phyloP scores from a whole-genome alignment of 2,888 invertebrate genomes.

The Mythimna albipuncta region DNA sequence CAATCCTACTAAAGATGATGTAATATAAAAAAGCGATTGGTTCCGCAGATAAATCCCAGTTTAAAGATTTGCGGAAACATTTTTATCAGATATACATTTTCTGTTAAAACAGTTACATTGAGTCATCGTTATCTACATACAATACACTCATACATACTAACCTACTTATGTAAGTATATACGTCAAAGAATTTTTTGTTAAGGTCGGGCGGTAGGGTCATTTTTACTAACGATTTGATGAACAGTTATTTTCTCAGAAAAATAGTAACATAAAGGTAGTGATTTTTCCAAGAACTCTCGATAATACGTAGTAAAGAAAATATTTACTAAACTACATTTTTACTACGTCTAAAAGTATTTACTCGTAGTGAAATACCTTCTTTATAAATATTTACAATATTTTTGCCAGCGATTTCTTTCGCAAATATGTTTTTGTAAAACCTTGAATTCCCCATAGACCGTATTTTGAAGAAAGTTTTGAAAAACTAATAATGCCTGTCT shows the following conservation, averaged over 20 bases:
- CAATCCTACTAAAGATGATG: constrained; percentile 37
- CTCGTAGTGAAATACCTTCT: constrained; percentile 1
- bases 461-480: no score
- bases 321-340: neutral
- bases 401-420: no score
- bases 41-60: constrained; percentile 9
- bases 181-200: constrained; percentile 34
- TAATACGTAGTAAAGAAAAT: neutral
- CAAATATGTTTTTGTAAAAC: no score
- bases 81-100: constrained; percentile 33
- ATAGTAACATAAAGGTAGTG: neutral
- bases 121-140: constrained; percentile 42
- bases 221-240: neutral
- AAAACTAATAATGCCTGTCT: no score
- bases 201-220: constrained; percentile 41
- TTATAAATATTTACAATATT: no score
- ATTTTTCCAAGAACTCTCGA: constrained; percentile 6
- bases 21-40: constrained; percentile 4
- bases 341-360: constrained; percentile 9
- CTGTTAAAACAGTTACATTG: constrained; percentile 33
- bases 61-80: constrained; percentile 27
- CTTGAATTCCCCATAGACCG: no score
- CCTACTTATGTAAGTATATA: constrained; percentile 32
- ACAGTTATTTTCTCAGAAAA: neutral
- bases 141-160: constrained; percentile 21